Percentiles rank a stretch among this genome's conserved stretches.
These are phyloP conservation scores for Stomatorhinus walkeri DNA, from an alignment of 2,797 vertebrate species.

Conservation along the genomic window DNA sequence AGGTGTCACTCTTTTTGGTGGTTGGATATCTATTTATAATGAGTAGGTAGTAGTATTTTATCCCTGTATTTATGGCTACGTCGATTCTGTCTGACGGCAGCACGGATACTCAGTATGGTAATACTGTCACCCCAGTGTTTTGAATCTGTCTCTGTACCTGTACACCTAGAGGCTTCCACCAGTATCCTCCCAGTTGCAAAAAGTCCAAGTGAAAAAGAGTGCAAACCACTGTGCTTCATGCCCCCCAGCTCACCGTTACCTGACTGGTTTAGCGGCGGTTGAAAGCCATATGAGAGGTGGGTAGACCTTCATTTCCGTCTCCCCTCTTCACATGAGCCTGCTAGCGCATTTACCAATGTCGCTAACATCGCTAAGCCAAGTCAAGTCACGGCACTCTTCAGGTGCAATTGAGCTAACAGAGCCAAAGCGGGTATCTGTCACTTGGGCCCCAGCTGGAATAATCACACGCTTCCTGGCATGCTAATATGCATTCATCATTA, in stretches of 20 bases:
- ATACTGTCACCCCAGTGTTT: background rate
- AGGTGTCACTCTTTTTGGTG: background rate
- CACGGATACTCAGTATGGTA: background rate
- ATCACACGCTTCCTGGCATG: slow-evolving; percentile 37
- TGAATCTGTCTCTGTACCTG: background rate
- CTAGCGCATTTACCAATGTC: background rate
- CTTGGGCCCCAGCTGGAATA: slow-evolving; percentile 22
- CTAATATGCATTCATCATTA: slow-evolving; percentile 37
- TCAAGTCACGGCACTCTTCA: background rate
- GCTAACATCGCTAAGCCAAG: background rate
- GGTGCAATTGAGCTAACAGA: background rate
- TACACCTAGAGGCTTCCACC: background rate
- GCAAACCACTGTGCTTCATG: background rate
- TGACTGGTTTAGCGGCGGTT: background rate
- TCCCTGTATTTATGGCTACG: background rate
- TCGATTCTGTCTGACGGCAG: background rate
- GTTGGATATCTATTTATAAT: background rate
- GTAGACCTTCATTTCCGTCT: background rate
- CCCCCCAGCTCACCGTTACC: background rate
- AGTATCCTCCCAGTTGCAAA: background rate
- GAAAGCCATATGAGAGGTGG: background rate
- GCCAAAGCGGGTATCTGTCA: background rate
- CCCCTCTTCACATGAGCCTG: background rate
- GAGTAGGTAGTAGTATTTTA: background rate
- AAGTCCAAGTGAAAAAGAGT: background rate